Evolutionary conservation across 2,797 vertebrate species (phyloP).

Genomic region (Coreius guichenoti): DNA sequence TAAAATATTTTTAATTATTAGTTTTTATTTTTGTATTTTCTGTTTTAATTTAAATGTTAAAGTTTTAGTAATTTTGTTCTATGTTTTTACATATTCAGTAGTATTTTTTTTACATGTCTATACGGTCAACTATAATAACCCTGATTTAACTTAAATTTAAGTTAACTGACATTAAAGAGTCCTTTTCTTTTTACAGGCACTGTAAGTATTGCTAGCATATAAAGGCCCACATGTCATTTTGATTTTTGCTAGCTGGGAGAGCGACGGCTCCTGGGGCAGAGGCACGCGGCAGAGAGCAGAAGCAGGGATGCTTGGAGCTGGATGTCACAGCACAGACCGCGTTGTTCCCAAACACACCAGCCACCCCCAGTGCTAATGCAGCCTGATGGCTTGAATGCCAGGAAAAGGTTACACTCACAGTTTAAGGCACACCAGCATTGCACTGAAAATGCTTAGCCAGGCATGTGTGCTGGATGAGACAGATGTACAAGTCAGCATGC

Average conservation of each 20-base stretch:
- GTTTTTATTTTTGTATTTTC: background rate
- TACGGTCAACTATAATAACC: background rate
- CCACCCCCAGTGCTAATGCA: conserved; percentile 55
- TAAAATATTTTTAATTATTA: background rate
- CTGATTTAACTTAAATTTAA: background rate
- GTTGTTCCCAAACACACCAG: conserved; percentile 44
- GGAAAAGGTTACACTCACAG: conserved; percentile 66
- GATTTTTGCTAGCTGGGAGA: conserved; percentile 41
- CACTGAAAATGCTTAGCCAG: conserved; percentile 59
- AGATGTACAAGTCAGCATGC: conserved; percentile 56
- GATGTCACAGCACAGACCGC: conserved; percentile 37
- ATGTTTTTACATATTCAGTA: too few species aligned
- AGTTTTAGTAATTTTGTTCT: too few species aligned
- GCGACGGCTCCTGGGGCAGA: conserved; percentile 33
- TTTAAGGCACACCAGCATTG: conserved; percentile 59
- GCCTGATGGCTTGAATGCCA: conserved; percentile 59
- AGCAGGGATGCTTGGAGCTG: conserved; percentile 8
- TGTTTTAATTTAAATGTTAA: background rate
- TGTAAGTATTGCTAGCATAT: conserved; percentile 1
- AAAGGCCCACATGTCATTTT: conserved; percentile 49
- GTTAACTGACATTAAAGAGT: background rate
- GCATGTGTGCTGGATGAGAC: conserved; percentile 59
- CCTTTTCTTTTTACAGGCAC: background rate
- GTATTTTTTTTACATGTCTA: too few species aligned
- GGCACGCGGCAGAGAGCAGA: conserved; percentile 15